Conservation (phyloP, 37 sponge, comb jelly and placozoan species). For the Hexactinellida sp. region DNA sequence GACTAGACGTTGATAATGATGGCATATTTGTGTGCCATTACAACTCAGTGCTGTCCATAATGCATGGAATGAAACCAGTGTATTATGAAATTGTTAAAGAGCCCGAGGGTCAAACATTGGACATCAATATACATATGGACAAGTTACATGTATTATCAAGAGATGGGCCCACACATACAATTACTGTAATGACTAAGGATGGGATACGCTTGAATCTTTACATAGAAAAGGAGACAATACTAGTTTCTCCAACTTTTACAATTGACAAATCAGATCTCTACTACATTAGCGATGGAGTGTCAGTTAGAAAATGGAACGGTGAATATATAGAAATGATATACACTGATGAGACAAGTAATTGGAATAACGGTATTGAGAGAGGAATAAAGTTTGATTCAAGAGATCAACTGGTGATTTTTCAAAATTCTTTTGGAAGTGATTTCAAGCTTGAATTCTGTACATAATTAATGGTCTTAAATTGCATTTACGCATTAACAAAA, state of each 20-base stretch:
- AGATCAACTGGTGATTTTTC: too few species aligned
- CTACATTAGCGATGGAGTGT: background rate
- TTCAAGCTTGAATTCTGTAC: too few species aligned
- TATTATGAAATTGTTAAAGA: background rate
- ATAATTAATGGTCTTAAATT: too few species aligned
- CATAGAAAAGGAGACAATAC: background rate
- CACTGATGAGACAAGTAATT: too few species aligned
- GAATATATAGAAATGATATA: too few species aligned
- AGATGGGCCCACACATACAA: background rate
- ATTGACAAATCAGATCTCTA: background rate
- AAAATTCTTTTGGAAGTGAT: too few species aligned
- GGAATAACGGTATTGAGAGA: too few species aligned
- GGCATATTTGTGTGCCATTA: background rate
- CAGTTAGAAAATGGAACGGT: background rate
- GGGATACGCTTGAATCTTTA: background rate
- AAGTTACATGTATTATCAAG: background rate
- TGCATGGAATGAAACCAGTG: background rate
- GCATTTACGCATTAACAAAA: too few species aligned
- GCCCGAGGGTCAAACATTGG: background rate
- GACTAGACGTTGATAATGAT: background rate
- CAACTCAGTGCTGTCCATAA: background rate
- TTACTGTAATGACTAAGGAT: background rate
- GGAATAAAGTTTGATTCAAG: too few species aligned
- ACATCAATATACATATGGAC: background rate
- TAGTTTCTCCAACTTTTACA: background rate